Evolutionary conservation across 2,113 vertebrate genomes (phyloP).

Genomic region (Chamaetylas fuelleborni): DNA sequence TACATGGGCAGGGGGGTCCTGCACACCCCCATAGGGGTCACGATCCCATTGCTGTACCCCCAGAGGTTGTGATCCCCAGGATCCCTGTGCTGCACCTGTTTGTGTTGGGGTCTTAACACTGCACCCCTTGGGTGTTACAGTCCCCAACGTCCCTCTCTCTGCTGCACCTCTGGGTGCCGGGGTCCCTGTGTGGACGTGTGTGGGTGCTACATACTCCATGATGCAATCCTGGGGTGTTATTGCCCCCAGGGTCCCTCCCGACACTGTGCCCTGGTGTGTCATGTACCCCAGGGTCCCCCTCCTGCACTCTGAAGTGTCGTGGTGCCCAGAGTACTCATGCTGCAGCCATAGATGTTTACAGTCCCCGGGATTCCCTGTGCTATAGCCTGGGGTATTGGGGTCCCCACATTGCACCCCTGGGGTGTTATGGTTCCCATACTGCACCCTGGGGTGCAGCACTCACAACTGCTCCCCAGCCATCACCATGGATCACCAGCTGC

Average conservation of each 20-base stretch:
- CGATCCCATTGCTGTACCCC: not conserved
- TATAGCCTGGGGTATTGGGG: not conserved
- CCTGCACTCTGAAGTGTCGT: not conserved
- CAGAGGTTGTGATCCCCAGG: rapidly evolving
- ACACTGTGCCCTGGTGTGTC: not conserved
- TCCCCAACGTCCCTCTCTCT: not conserved
- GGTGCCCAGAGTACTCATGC: not conserved
- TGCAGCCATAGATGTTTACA: not conserved
- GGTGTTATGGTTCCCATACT: not conserved
- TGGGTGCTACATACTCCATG: not conserved
- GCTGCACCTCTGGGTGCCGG: not conserved
- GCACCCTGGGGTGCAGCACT: not conserved
- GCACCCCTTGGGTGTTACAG: not conserved
- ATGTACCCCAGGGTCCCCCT: not conserved
- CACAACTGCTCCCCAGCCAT: not conserved
- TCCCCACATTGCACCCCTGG: not conserved
- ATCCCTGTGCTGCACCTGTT: not conserved
- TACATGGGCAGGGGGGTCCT: not conserved
- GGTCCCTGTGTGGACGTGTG: not conserved
- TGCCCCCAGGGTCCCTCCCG: not conserved
- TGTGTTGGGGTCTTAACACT: not conserved
- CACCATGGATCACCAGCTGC: not conserved
- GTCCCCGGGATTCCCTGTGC: not conserved
- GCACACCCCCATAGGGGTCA: not conserved
- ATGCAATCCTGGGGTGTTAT: not conserved